Evolutionary conservation across 2,888 invertebrate species (phyloP), one percentile per base, ranked within the genome.

Genomic region (Spisula subtruncata): DNA sequence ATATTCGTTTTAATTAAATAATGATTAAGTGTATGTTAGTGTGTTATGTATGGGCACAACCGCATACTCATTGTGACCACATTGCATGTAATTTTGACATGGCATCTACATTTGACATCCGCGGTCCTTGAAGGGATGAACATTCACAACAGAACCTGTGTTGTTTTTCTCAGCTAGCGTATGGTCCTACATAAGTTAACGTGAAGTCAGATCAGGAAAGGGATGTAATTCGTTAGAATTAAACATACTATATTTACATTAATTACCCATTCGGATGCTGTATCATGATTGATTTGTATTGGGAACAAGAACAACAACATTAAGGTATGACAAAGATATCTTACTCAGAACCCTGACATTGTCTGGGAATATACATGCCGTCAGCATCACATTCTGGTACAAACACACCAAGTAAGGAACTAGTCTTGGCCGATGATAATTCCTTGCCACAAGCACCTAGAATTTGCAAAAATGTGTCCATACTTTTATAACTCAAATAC

Each of bases 281-380:
- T 2, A 20, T n/a, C n/a, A 8, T 51, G 51, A 51, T 51, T 6
- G 16, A 6, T 79, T 20, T 10, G 18, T 6, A 2, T n/a, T 60
- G 25, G n/a, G 25, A 60, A 60, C 60, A 60, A 25, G 32, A 51
- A 14, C 60, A 60, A 25, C 5, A 51, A 14, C 51, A 51, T 51
- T 51, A 16, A 51, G 1, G 16, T 12, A 16, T 51, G 16, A 41
- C 12, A 10, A 51, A 25, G 20, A 46, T 48, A 29, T 88, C 94
- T 91, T 90, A 94, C 94, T 89, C 90, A 18, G 93, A 93, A 79
- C 93, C 94, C 46, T 89, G 83, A 71, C 93, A 93, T 81, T 94
- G 94, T 86, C 91, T 86, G 16, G 93, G 89, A 2, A 89, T 83
- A 81, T 93, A 94, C 79, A 81, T 86, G 18, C 94, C 94, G 81